Evolutionary conservation across 2,888 invertebrate species (phyloP).

Genomic region (Synanthedon myopaeformis): DNA sequence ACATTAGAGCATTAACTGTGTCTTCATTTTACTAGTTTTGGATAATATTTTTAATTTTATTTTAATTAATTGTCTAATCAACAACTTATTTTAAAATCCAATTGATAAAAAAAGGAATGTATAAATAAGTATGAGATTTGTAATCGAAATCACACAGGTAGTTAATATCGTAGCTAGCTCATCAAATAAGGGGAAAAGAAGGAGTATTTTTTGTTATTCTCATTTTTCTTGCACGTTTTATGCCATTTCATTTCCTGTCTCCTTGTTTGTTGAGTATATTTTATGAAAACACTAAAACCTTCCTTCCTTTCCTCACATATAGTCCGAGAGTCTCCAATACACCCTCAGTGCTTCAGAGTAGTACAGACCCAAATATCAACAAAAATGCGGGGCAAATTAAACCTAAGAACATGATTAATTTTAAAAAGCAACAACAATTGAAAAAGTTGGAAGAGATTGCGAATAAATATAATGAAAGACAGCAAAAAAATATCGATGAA

Average conservation of each 20-base stretch:
- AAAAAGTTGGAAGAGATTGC: conserved; percentile 54
- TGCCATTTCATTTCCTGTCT: conserved; percentile 41
- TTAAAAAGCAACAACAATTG: conserved; percentile 44
- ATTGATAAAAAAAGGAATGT: too few relatives aligned
- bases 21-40: too few relatives aligned
- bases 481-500: conserved; percentile 17
- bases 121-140: too few relatives aligned
- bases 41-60: too few relatives aligned
- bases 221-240: conserved; percentile 5
- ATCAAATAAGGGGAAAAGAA: conserved; percentile 70
- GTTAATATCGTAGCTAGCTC: too few relatives aligned
- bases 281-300: conserved; percentile 15
- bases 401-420: conserved; percentile 26
- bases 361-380: conserved; percentile 33
- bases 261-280: conserved; percentile 50
- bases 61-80: too few relatives aligned
- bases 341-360: conserved; percentile 33
- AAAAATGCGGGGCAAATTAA: conserved; percentile 24
- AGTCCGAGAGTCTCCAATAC: conserved; percentile 38
- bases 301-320: conserved; percentile 62
- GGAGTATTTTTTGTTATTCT: conserved; percentile 15
- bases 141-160: too few relatives aligned
- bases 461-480: conserved; percentile 41
- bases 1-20: too few relatives aligned
- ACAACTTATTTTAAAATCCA: too few relatives aligned